Conservation (phyloP, 2,797 vertebrate genomes). For the Delichon dasypus region DNA sequence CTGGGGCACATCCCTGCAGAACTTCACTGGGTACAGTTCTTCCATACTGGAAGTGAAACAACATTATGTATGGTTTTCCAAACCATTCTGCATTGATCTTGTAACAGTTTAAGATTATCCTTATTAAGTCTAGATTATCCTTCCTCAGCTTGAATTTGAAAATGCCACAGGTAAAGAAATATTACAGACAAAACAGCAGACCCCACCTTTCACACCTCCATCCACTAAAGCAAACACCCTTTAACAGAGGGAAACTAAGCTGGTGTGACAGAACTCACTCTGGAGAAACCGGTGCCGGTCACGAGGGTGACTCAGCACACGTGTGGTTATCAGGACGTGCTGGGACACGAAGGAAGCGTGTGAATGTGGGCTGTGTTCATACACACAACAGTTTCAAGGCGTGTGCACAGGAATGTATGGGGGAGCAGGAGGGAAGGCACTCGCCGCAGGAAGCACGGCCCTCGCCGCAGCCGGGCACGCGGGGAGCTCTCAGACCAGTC, state of each 20-base stretch:
- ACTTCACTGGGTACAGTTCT: background rate
- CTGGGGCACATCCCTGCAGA: slow-evolving; percentile 1
- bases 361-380: background rate
- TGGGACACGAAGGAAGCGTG: background rate
- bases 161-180: background rate
- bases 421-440: rapidly evolving
- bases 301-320: background rate
- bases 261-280: background rate
- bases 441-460: background rate
- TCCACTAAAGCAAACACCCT: background rate
- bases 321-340: rapidly evolving
- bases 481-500: background rate
- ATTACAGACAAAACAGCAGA: background rate
- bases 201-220: background rate
- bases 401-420: rapidly evolving
- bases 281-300: background rate
- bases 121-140: background rate
- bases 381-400: background rate
- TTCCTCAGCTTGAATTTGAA: background rate
- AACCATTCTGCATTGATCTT: background rate
- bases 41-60: background rate
- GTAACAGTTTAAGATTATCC: background rate
- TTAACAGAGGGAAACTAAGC: background rate
- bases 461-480: rapidly evolving
- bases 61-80: background rate